Conservation (phyloP, 2,888 invertebrate species). For the Tenthredo distinguenda region DNA sequence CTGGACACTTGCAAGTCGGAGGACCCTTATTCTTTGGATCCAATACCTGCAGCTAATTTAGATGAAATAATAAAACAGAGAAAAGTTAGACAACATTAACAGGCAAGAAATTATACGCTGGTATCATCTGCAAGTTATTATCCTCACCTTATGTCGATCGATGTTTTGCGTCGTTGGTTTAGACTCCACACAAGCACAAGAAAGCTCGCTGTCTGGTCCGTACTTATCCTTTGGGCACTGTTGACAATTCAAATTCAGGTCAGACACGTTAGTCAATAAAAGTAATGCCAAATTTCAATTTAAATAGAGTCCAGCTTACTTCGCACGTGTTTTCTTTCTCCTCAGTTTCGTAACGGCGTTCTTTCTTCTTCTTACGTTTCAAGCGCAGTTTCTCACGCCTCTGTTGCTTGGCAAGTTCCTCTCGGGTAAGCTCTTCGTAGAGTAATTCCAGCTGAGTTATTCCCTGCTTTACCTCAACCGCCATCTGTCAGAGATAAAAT, state of each 20-base stretch:
- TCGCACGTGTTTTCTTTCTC: slow-evolving; percentile 78
- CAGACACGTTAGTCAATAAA: slow-evolving; percentile 9
- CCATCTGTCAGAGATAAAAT: slow-evolving; percentile 80
- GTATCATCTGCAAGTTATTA: neutral
- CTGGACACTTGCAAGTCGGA: slow-evolving; percentile 74
- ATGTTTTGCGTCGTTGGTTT: slow-evolving; percentile 67
- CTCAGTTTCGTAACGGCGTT: slow-evolving; percentile 80
- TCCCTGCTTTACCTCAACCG: slow-evolving; percentile 93
- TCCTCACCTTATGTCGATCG: slow-evolving; percentile 72
- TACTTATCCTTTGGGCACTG: slow-evolving; percentile 46
- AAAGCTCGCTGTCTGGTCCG: slow-evolving; percentile 57
- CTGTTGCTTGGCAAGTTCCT: slow-evolving; percentile 91
- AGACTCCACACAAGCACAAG: slow-evolving; percentile 66
- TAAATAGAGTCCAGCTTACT: slow-evolving; percentile 65
- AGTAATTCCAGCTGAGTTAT: slow-evolving; percentile 93
- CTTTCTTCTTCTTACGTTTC: slow-evolving; percentile 87
- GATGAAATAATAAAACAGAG: neutral
- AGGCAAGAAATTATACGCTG: neutral
- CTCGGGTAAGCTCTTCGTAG: slow-evolving; percentile 92
- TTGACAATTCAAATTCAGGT: slow-evolving; percentile 6
- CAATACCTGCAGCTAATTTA: slow-evolving; percentile 70
- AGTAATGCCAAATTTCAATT: neutral
- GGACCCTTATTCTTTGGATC: slow-evolving; percentile 74
- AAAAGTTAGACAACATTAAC: neutral
- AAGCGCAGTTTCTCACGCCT: slow-evolving; percentile 93